A percentile compares a stretch with the other conserved stretches of the same genome.
These are phyloP conservation scores for Chalcis sispes DNA, from an alignment of 2,888 invertebrate genomes.

Conservation along the genomic window DNA sequence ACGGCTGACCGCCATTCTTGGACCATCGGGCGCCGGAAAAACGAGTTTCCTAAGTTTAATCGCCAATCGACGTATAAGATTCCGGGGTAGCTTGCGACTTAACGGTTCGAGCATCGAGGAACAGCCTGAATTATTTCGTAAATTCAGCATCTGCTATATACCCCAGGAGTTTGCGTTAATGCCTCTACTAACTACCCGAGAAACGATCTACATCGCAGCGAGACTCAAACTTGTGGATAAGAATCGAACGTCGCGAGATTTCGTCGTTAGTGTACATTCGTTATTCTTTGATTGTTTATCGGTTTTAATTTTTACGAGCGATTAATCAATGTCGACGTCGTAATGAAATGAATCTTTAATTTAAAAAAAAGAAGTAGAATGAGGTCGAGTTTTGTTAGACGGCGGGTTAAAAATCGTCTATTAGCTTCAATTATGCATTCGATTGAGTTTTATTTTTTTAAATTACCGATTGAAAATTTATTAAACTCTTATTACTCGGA, in stretches of 20 bases:
- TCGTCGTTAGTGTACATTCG: constrained; percentile 57
- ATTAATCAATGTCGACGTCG: too few relatives aligned
- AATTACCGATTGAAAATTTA: too few relatives aligned
- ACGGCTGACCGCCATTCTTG: constrained; percentile 81
- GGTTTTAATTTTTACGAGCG: not conserved
- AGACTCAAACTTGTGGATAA: constrained; percentile 77
- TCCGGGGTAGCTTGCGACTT: constrained; percentile 60
- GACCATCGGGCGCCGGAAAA: constrained; percentile 87
- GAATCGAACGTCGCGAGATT: constrained; percentile 58
- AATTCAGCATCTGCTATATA: constrained; percentile 80
- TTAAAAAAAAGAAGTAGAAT: too few relatives aligned
- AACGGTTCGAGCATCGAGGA: constrained; percentile 31
- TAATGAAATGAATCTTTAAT: too few relatives aligned
- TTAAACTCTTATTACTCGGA: too few relatives aligned
- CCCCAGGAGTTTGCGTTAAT: constrained; percentile 79
- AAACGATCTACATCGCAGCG: constrained; percentile 79
- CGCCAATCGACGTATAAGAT: constrained; percentile 78
- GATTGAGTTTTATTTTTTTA: too few relatives aligned
- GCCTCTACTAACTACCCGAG: constrained; percentile 78
- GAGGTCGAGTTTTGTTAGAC: too few relatives aligned
- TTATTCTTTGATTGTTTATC: not conserved
- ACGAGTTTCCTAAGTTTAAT: constrained; percentile 86
- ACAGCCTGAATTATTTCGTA: constrained; percentile 31
- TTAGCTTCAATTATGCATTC: too few relatives aligned
- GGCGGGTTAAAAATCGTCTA: too few relatives aligned